These are phyloP conservation scores for Halcyon leucocephala DNA, from an alignment of 2,797 vertebrate genomes.

Conservation along the genomic window DNA sequence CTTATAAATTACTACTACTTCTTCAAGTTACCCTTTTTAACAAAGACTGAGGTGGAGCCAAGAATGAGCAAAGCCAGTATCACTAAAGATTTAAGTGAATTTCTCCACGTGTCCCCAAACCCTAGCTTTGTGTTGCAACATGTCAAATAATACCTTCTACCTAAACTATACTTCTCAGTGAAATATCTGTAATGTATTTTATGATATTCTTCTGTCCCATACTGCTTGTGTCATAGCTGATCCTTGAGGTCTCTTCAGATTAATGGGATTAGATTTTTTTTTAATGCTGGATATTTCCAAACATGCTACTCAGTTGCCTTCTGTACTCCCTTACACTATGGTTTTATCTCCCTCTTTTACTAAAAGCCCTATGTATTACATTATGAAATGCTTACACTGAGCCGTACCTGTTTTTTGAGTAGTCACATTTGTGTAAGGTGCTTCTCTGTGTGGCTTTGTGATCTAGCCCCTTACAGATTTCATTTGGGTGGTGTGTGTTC, in stretches of 20 bases:
- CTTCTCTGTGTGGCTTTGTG: background rate
- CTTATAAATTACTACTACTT: background rate
- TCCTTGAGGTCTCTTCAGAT: background rate
- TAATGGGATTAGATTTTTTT: background rate
- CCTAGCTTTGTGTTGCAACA: background rate
- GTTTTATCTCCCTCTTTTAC: background rate
- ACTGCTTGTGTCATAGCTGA: background rate
- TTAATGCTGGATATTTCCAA: background rate
- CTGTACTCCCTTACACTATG: background rate
- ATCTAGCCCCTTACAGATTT: background rate
- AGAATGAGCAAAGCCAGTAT: background rate
- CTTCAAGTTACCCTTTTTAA: background rate
- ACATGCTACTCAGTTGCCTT: background rate
- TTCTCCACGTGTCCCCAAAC: background rate
- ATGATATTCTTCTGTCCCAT: background rate
- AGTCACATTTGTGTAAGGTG: background rate
- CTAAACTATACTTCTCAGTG: background rate
- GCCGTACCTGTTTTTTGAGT: background rate
- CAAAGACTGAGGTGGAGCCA: background rate
- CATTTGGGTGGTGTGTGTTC: background rate
- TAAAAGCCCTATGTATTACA: background rate
- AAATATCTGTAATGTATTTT: background rate
- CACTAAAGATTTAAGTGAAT: background rate
- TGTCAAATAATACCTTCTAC: background rate
- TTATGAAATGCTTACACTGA: background rate